These are phyloP conservation scores for Lepilemur septentrionalis DNA, from an alignment of 2,797 vertebrate genomes.

Conservation along the genomic window DNA sequence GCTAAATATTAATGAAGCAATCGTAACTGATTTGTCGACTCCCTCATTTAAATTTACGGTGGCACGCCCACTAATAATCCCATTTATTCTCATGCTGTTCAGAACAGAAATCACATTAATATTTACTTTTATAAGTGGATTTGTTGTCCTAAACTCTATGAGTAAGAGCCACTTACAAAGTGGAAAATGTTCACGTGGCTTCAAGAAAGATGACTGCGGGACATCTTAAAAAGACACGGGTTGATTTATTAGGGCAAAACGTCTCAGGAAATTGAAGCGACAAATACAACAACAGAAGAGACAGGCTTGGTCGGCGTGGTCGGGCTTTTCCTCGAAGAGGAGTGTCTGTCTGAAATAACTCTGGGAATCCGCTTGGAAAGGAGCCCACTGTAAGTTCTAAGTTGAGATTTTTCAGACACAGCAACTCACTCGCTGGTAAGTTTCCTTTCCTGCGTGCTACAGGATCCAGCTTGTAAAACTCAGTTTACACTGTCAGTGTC, in stretches of 20 bases:
- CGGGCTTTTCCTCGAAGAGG: background rate
- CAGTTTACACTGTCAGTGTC: background rate
- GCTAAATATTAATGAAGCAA: conserved; percentile 63
- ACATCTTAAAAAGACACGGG: background rate
- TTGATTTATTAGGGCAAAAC: conserved; percentile 15
- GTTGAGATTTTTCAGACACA: conserved; percentile 4
- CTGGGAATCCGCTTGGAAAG: background rate
- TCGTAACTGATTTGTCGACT: conserved; percentile 73
- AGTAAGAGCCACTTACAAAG: conserved; percentile 64
- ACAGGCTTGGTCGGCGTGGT: background rate
- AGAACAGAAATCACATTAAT: conserved; percentile 80
- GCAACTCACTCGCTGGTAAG: background rate
- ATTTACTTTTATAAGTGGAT: conserved; percentile 79
- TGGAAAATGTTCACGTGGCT: conserved; percentile 58
- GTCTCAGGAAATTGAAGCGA: background rate
- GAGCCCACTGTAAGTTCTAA: background rate
- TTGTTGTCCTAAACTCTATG: conserved; percentile 65
- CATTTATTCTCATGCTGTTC: conserved; percentile 68
- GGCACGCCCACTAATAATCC: conserved; percentile 31
- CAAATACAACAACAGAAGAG: background rate
- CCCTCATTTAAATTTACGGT: conserved; percentile 74
- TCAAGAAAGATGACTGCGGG: background rate
- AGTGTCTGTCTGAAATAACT: background rate
- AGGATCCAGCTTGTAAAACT: background rate
- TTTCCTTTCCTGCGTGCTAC: background rate